Conservation (phyloP, 2,888 invertebrate species). For the Drosophila recens region DNA sequence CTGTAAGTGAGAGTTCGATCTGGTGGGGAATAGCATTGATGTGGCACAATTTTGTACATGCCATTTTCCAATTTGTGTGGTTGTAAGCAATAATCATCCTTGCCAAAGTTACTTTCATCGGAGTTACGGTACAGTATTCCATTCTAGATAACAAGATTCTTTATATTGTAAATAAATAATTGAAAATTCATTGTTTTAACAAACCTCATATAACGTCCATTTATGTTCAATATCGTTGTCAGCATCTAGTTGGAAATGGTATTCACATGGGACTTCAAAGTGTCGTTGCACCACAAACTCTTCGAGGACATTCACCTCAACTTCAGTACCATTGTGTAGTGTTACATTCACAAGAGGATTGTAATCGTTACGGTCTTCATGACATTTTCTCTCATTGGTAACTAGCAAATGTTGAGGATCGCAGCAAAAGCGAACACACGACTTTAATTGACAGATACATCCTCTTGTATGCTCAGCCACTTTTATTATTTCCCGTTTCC, state of each 20-base stretch:
- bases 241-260: slow-evolving; percentile 6
- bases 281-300: slow-evolving; percentile 38
- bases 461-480: slow-evolving; percentile 61
- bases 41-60: neutral
- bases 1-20: neutral
- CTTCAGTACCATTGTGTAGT: slow-evolving; percentile 8
- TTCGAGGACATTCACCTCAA: slow-evolving; percentile 9
- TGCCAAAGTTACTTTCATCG: slow-evolving; percentile 3
- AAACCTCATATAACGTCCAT: slow-evolving; percentile 45
- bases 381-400: slow-evolving; percentile 1
- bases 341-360: slow-evolving; percentile 36
- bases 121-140: slow-evolving; percentile 26
- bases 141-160: slow-evolving; percentile 27
- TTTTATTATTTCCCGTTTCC: neutral
- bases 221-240: neutral
- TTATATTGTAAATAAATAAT: neutral
- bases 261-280: slow-evolving; percentile 39
- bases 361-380: neutral
- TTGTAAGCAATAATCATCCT: slow-evolving; percentile 26
- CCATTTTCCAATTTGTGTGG: slow-evolving; percentile 8
- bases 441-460: slow-evolving; percentile 32
- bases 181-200: neutral
- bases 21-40: neutral
- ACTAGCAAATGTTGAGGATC: slow-evolving; percentile 6
- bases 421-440: slow-evolving; percentile 33